These are phyloP conservation scores for Notothenia coriiceps DNA, from an alignment of 2,113 vertebrate genomes.

Conservation along the genomic window DNA sequence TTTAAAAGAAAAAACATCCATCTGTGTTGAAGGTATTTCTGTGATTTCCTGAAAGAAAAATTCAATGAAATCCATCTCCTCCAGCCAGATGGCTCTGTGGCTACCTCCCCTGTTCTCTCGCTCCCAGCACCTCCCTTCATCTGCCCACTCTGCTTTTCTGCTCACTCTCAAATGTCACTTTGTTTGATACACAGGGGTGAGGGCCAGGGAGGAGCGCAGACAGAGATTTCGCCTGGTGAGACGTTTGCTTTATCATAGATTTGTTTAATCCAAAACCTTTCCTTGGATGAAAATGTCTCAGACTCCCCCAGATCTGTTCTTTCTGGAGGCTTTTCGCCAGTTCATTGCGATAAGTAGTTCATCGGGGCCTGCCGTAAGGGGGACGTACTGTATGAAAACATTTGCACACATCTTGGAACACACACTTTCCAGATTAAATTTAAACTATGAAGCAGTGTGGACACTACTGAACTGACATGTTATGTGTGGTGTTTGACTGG, in stretches of 20 bases:
- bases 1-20: conserved; percentile 33
- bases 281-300: conserved; percentile 58
- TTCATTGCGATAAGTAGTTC: conserved; percentile 59
- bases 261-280: conserved; percentile 78
- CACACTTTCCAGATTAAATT: conserved; percentile 29
- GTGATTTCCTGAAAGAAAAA: conserved; percentile 62
- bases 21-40: conserved; percentile 54
- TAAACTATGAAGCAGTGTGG: conserved; percentile 26
- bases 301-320: conserved; percentile 56
- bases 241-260: conserved; percentile 71
- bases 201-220: conserved; percentile 60
- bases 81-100: conserved; percentile 61
- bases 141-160: conserved; percentile 63
- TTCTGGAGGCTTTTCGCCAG: conserved; percentile 62
- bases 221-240: conserved; percentile 62
- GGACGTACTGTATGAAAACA: conserved; percentile 46
- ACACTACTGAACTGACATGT: conserved; percentile 46
- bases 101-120: conserved; percentile 52
- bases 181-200: conserved; percentile 75
- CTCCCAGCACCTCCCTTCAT: conserved; percentile 64
- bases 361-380: conserved; percentile 37
- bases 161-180: conserved; percentile 81
- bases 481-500: conserved; percentile 29
- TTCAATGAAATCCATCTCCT: conserved; percentile 56
- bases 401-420: conserved; percentile 25